Evolutionary conservation across 2,797 vertebrate species (phyloP), one percentile per base, ranked within the genome.

Genomic region (Phalanger gymnotis): DNA sequence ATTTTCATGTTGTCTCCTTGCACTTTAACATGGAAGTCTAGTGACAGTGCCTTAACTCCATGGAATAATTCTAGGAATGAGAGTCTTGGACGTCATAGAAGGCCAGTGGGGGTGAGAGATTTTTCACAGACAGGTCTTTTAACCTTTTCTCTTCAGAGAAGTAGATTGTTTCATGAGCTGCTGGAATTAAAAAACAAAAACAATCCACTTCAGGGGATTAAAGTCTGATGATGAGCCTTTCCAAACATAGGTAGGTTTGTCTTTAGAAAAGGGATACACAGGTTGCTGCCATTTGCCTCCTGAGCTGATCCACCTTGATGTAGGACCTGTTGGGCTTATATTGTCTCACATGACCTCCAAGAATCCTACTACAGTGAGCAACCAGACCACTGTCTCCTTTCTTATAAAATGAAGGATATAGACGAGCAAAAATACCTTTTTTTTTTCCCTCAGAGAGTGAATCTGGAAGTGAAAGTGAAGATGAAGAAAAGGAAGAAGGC

Each of bases 391-490:
- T 4, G 4, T 22, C 27, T 11, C 25, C 10, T 51, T 34, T 4
- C 66, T 30, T 6, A 31, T 87, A 53, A 90, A 54, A 90, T 54
- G 53, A 34, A 53, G 22, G 25, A 27, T 87, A 87, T 25, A 27
- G 22, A 47, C 90, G 93, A 93, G 93, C 73, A 95, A 56, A 56
- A 89, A 87, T 31, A 19, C 61, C 51, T 90, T 94, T 95, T 73
- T 98, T 53, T 94, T 90, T 98, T 2, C 16, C 66, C 16, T 9
- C 96, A 99, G 99, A 96, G 93, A 98, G 99, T 1, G 98, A 96
- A 51, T 99, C 98, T 96, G 98, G 98, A 92, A 99, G 99, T 92
- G 99, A 97, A 97, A 98, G 97, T 96, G 99, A 97, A 98, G 99
- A 99, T 98, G 98, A 94, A 51, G 96, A 91, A 7, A 98, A 99